phyloP scores from a whole-genome alignment of 2,888 invertebrate species.

The Dione vanillae region DNA sequence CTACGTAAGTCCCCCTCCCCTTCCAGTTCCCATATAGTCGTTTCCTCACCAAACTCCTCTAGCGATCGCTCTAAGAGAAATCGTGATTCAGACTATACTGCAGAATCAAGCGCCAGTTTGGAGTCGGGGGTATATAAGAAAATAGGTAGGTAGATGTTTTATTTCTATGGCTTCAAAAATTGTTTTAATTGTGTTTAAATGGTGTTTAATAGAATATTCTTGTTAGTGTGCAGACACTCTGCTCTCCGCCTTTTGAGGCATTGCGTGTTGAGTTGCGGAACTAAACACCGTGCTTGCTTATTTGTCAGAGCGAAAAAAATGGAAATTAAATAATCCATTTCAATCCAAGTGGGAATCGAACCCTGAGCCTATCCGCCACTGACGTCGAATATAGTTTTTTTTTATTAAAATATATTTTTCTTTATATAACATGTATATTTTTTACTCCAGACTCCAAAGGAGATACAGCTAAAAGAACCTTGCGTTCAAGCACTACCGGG shows the following conservation, averaged over 20 bases:
- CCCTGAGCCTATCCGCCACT: too few relatives aligned
- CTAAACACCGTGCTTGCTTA: too few relatives aligned
- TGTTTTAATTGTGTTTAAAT: too few relatives aligned
- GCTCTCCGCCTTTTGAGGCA: too few relatives aligned
- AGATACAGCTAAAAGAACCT: not conserved
- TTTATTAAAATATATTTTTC: not conserved
- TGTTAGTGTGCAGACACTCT: too few relatives aligned
- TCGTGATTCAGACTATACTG: not conserved
- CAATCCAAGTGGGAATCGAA: too few relatives aligned
- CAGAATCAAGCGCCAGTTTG: not conserved
- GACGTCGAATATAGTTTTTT: too few relatives aligned
- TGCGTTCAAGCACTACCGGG: slow-evolving; percentile 24
- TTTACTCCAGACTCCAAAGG: not conserved
- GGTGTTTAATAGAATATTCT: too few relatives aligned
- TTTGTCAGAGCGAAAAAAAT: too few relatives aligned
- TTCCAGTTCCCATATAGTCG: slow-evolving; percentile 12
- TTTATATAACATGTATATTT: not conserved
- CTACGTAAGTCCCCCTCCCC: slow-evolving; percentile 42
- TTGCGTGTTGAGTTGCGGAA: too few relatives aligned
- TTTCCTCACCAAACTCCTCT: slow-evolving; percentile 23
- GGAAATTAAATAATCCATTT: too few relatives aligned
- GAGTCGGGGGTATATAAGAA: not conserved
- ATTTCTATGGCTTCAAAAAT: not conserved
- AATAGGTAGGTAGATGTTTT: not conserved
- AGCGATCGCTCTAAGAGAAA: not conserved